Percentiles rank a stretch among this genome's conserved stretches.
Conservation (phyloP, 2,888 invertebrate genomes). For the Antheraea yamamai region DNA sequence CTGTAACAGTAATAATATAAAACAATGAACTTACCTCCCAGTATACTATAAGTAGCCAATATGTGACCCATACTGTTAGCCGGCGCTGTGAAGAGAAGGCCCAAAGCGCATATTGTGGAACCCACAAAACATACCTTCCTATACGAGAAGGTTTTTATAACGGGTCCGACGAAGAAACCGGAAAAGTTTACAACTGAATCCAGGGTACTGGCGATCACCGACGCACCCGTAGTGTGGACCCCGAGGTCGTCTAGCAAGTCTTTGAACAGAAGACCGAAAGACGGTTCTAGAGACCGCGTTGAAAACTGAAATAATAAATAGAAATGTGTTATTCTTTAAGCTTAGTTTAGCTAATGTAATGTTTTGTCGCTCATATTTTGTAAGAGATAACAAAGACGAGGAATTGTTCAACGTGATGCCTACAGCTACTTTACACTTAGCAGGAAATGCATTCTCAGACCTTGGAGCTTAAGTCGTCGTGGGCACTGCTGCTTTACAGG, state of each 20-base stretch:
- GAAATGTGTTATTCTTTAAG: background rate
- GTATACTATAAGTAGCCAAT: constrained; percentile 87
- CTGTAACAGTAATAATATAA: background rate
- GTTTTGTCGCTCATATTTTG: background rate
- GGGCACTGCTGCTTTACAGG: no score
- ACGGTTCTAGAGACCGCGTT: constrained; percentile 90
- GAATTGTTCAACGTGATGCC: no score
- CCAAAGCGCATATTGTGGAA: constrained; percentile 84
- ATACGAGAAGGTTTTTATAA: constrained; percentile 88
- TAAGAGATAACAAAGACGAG: background rate
- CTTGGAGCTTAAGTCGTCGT: no score
- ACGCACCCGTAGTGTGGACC: constrained; percentile 89
- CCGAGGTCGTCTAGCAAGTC: constrained; percentile 85
- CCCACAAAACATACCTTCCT: constrained; percentile 87
- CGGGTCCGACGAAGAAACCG: constrained; percentile 88
- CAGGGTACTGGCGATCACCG: constrained; percentile 88
- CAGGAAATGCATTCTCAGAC: no score
- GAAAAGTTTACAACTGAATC: constrained; percentile 91
- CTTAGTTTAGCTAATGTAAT: background rate
- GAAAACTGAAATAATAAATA: constrained; percentile 83
- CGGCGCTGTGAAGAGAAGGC: constrained; percentile 85
- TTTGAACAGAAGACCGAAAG: constrained; percentile 90
- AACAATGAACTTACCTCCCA: constrained; percentile 83
- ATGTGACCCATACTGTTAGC: constrained; percentile 88
- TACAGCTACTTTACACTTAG: no score